phyloP scores from a whole-genome alignment of 2,797 vertebrate species.

The Anguilla megastoma region DNA sequence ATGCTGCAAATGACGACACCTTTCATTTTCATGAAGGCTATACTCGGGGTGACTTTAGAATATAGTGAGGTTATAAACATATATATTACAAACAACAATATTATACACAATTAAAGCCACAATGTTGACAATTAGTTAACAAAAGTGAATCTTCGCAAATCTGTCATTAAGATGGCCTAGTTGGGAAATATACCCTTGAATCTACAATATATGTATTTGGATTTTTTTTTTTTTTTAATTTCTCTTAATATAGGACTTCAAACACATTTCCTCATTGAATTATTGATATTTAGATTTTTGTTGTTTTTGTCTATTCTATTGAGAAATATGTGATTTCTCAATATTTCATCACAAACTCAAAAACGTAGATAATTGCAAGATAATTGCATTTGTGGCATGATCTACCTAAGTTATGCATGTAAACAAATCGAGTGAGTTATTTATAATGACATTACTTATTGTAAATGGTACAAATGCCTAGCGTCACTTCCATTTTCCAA shows the following conservation, averaged over 20 bases:
- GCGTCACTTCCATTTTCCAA: too few species aligned
- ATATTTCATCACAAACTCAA: too few species aligned
- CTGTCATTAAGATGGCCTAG: not conserved
- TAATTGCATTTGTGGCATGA: too few species aligned
- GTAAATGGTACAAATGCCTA: too few species aligned
- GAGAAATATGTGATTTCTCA: too few species aligned
- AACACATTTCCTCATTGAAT: not conserved
- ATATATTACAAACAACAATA: not conserved
- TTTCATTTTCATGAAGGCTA: not conserved
- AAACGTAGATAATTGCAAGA: too few species aligned
- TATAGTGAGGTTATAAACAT: not conserved
- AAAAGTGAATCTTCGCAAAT: not conserved
- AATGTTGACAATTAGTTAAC: not conserved
- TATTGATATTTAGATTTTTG: not conserved
- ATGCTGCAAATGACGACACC: not conserved
- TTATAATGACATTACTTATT: too few species aligned
- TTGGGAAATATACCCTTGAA: not conserved
- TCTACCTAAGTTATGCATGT: too few species aligned
- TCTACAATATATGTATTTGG: not conserved
- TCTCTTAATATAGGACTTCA: not conserved
- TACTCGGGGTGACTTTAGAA: not conserved
- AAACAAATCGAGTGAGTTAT: too few species aligned
- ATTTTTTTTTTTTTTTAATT: not conserved
- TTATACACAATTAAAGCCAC: not conserved
- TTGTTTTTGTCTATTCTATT: too few species aligned